These are phyloP conservation scores for Rhynchopsitta pachyrhyncha DNA, from an alignment of 2,113 vertebrate genomes.

Conservation along the genomic window DNA sequence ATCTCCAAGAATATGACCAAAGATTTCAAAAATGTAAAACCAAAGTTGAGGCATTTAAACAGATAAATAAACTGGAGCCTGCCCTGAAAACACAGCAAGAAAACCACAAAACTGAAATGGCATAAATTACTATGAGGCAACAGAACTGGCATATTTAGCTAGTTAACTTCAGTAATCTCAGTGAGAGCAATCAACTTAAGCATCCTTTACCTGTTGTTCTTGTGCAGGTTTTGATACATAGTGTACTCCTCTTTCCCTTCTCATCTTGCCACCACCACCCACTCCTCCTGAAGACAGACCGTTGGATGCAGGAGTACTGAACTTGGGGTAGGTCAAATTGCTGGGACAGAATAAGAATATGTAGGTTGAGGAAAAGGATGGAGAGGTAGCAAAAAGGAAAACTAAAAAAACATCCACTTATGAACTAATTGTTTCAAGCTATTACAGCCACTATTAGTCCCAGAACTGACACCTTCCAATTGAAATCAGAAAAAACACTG, in stretches of 20 bases:
- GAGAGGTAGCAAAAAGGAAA: not conserved
- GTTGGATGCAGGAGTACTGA: constrained; percentile 82
- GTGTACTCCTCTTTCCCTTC: constrained; percentile 79
- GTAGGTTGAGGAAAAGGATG: not conserved
- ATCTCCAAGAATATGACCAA: not conserved
- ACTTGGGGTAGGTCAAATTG: constrained; percentile 77
- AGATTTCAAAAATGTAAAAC: not conserved
- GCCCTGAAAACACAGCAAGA: not conserved
- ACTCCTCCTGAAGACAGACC: constrained; percentile 77
- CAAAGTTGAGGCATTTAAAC: not conserved
- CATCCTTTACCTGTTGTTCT: constrained; percentile 79
- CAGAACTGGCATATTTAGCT: not conserved
- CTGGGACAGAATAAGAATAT: constrained; percentile 63
- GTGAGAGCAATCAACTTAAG: not conserved
- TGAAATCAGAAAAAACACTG: not conserved
- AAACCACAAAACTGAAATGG: not conserved
- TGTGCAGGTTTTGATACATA: constrained; percentile 74
- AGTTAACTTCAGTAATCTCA: not conserved
- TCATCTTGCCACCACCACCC: constrained; percentile 88
- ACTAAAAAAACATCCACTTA: not conserved
- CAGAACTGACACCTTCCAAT: not conserved
- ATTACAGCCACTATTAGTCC: not conserved
- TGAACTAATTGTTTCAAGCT: not conserved
- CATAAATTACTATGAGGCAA: not conserved
- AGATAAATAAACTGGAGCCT: not conserved